Evolutionary conservation across 2,113 vertebrate genomes (phyloP).

Genomic region (Mastomys coucha): DNA sequence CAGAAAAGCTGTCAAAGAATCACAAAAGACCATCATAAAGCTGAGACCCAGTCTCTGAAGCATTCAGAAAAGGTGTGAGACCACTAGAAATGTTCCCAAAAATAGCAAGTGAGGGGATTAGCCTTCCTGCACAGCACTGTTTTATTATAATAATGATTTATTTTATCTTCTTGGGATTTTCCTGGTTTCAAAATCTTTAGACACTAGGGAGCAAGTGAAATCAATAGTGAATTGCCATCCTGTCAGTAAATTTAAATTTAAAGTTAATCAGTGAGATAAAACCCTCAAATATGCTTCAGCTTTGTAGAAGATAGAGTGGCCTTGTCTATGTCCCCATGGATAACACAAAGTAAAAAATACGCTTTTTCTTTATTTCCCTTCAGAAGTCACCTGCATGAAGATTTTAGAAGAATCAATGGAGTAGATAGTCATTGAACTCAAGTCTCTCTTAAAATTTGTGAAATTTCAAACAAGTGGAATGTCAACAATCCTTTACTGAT

Average conservation of each 20-base stretch:
- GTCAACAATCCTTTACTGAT: background rate
- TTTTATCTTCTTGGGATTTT: slow-evolving; percentile 25
- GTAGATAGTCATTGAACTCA: background rate
- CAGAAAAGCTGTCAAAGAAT: background rate
- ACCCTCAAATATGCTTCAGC: background rate
- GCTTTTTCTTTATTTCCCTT: slow-evolving; percentile 12
- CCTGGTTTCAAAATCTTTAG: background rate
- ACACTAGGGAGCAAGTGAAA: background rate
- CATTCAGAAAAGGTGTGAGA: background rate
- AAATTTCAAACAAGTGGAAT: slow-evolving; percentile 32
- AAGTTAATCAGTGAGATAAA: background rate
- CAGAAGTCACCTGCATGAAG: background rate
- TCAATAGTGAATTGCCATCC: background rate
- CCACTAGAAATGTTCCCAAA: background rate
- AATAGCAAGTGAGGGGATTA: background rate
- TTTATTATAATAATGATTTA: background rate
- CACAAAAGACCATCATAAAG: background rate
- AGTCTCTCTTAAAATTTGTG: background rate
- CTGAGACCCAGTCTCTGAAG: background rate
- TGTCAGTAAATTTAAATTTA: background rate
- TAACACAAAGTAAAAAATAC: background rate
- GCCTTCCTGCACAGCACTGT: background rate
- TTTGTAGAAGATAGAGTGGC: background rate
- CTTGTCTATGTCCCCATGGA: background rate
- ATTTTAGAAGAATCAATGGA: background rate